Percentiles rank a stretch among this genome's conserved stretches.
Evolutionary conservation across 2,113 vertebrate genomes (phyloP).

Genomic region (Microcebus griseorufus): DNA sequence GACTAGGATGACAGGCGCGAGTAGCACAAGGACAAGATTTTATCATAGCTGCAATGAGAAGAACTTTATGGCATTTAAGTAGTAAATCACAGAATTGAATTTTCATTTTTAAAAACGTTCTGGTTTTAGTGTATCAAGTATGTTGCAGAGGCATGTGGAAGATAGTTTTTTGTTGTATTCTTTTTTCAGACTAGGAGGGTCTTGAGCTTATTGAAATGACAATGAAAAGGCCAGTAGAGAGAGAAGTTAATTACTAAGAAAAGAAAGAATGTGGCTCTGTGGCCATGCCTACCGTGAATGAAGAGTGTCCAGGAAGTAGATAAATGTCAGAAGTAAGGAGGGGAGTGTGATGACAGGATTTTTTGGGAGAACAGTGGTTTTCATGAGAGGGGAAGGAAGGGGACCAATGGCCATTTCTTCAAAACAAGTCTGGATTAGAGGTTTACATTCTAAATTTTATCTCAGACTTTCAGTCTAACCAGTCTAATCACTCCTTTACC

Average conservation of each 20-base stretch:
- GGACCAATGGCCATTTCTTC: neutral
- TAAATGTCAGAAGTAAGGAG: neutral
- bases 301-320: neutral
- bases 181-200: neutral
- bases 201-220: neutral
- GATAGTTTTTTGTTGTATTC: neutral
- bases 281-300: neutral
- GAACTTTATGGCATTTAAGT: neutral
- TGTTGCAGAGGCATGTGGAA: neutral
- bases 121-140: neutral
- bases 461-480: neutral
- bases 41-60: neutral
- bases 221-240: neutral
- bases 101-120: neutral
- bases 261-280: neutral
- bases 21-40: neutral
- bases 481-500: neutral
- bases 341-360: neutral
- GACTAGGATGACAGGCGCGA: rapidly evolving
- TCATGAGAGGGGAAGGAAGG: neutral
- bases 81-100: neutral
- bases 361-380: neutral
- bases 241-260: neutral
- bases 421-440: neutral
- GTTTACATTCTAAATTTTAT: neutral